phyloP scores from a whole-genome alignment of 2,888 invertebrate species.

The Agrotis ipsilon region DNA sequence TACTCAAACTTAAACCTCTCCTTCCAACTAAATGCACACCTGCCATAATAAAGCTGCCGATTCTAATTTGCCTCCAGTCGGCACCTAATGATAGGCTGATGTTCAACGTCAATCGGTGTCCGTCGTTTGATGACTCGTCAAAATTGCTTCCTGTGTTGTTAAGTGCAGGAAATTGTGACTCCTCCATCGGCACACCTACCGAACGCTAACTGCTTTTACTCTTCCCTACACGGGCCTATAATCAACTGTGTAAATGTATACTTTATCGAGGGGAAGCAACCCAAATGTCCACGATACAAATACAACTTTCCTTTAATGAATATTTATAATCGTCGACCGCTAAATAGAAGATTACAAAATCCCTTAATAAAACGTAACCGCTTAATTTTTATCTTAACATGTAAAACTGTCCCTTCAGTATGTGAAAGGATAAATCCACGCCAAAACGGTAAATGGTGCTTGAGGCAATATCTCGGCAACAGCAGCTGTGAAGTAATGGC shows the following conservation, averaged over 20 bases:
- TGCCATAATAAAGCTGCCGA: conserved; percentile 64
- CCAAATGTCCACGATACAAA: conserved; percentile 15
- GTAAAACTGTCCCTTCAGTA: conserved; percentile 75
- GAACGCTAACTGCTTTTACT: conserved; percentile 80
- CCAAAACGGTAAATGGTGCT: conserved; percentile 84
- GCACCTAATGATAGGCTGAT: conserved; percentile 82
- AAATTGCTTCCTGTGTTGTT: conserved; percentile 90
- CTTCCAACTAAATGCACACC: conserved; percentile 52
- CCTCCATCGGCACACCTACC: conserved; percentile 87
- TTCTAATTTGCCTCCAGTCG: conserved; percentile 73
- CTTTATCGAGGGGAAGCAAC: conserved; percentile 40
- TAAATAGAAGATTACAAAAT: conserved; percentile 36
- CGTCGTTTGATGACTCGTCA: conserved; percentile 90
- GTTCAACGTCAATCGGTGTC: conserved; percentile 83
- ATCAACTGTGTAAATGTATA: conserved; percentile 53
- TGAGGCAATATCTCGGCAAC: conserved; percentile 89
- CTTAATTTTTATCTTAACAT: conserved; percentile 70
- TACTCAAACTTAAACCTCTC: conserved; percentile 55
- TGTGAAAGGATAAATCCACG: conserved; percentile 83
- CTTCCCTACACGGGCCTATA: conserved; percentile 60
- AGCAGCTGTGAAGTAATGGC: conserved; percentile 90
- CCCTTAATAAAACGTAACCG: conserved; percentile 59
- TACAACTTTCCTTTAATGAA: conserved; percentile 29
- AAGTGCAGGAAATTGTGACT: conserved; percentile 91
- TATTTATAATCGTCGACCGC: conserved; percentile 25